Conservation (phyloP, 2,888 invertebrate species). For the Melanostoma mellinum region DNA sequence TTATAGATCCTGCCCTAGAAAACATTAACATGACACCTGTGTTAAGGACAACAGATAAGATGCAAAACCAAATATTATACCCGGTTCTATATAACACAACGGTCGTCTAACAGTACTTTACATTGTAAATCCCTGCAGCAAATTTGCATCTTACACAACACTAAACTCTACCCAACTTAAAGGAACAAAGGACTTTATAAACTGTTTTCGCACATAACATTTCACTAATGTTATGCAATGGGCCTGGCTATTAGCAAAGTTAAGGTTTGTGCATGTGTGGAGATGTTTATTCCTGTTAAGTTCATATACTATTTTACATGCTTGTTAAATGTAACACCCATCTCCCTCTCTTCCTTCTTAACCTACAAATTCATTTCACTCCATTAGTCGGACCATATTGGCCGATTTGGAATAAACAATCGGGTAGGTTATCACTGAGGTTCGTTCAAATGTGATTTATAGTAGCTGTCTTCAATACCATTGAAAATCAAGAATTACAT, state of each 20-base stretch:
- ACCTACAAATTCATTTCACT: background rate
- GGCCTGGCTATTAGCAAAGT: too few relatives aligned
- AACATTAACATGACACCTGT: background rate
- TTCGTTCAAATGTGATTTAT: too few relatives aligned
- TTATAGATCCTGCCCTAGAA: background rate
- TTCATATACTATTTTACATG: background rate
- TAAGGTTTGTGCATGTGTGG: background rate
- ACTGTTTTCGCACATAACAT: constrained; percentile 17
- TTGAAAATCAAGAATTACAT: too few relatives aligned
- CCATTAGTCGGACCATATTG: background rate
- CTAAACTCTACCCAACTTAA: background rate
- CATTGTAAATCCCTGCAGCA: background rate
- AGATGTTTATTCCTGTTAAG: background rate
- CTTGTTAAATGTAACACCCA: too few relatives aligned
- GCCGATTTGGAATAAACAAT: too few relatives aligned
- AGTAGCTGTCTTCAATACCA: too few relatives aligned
- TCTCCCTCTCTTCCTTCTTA: background rate
- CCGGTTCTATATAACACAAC: background rate
- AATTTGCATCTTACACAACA: background rate
- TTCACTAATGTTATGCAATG: background rate
- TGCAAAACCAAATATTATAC: background rate
- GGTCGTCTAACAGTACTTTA: background rate
- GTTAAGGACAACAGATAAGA: background rate
- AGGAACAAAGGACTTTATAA: background rate
- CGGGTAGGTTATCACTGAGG: too few relatives aligned